phyloP scores from a whole-genome alignment of 2,888 invertebrate species.

The Drosophila siamana region DNA sequence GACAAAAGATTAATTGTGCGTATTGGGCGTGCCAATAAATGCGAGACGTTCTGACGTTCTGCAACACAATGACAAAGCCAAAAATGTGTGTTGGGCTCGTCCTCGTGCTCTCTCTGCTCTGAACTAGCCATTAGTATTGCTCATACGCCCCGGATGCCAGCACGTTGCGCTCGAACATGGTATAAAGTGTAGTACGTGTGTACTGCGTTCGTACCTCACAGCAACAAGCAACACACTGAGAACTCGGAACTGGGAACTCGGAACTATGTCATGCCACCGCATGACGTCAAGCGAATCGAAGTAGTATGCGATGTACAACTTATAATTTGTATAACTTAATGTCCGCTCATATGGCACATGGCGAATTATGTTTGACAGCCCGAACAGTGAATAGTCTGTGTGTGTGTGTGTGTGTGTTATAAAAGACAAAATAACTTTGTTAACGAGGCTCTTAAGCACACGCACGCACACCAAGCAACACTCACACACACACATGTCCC shows the following conservation, averaged over 20 bases:
- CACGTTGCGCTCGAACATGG: constrained; percentile 61
- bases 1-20: constrained; percentile 77
- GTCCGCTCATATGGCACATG: constrained; percentile 57
- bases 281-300: constrained; percentile 67
- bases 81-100: constrained; percentile 32
- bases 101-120: too few relatives aligned
- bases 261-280: constrained; percentile 54
- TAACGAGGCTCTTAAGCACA: constrained; percentile 77
- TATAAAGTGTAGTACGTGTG: constrained; percentile 65
- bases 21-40: constrained; percentile 29
- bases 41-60: constrained; percentile 29
- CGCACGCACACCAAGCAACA: constrained; percentile 39
- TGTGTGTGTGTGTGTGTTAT: constrained; percentile 62
- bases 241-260: background rate
- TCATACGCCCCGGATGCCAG: constrained; percentile 71
- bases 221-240: background rate
- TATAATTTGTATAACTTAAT: constrained; percentile 67
- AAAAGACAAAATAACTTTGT: constrained; percentile 81
- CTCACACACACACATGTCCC: constrained; percentile 12
- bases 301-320: constrained; percentile 19
- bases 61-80: constrained; percentile 74
- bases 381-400: constrained; percentile 50
- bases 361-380: constrained; percentile 74
- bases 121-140: constrained; percentile 52
- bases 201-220: background rate